Base-by-base conservation (phyloP, 2,888 invertebrate genomes). In the Cephus pulcher region DNA sequence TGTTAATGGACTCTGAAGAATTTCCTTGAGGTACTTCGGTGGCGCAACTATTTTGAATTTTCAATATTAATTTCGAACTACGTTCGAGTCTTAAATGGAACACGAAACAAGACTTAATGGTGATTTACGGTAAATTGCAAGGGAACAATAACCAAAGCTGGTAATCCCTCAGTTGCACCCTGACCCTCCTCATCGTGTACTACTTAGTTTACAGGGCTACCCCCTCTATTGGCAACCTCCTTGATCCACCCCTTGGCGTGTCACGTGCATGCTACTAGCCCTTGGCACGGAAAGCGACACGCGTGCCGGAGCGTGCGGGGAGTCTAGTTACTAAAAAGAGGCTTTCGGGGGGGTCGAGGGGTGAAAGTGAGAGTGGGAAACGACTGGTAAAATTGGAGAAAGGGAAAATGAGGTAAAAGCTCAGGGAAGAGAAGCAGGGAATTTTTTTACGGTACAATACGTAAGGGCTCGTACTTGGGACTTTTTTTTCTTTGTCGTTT, bases 91-190 rank as follows among this genome's bases (percentile, higher is more conserved):
- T 23, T 23, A 23, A 23, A 23, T 6, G 23, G 23, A 40, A 40
- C 40, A 23, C 40, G 23, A 40, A 40, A 40, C 40, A 40, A 4
- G 23, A 23, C 84, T 88, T 89, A 89, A 89, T 89, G 84, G 87
- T 89, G 88, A 88, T 88, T 89, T 86, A 82, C 85, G 84, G 86
- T 87, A 89, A 89, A 89, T 89, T 89, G 88, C 88, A 84, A 85
- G 84, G 23, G 86, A 86, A 88, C 88, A 89, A 89, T 89, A 89
- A 89, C 89, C 85, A 86, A 86, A 86, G 86, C 83, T 83, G 87
- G 87, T 89, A 89, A 89, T 89, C 89, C 88, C 87, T 81, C 71
- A 35, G 74, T 40, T 34, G 74, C 74, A 74, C n/a, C 74, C 74
- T 35, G 74, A 35, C 34, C 74, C 35, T 34, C 32, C 71, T 34